Percentiles rank a stretch among this genome's conserved stretches.
Evolutionary conservation across 2,797 vertebrate genomes (phyloP).

Genomic region (Chaetophractus vellerosus): DNA sequence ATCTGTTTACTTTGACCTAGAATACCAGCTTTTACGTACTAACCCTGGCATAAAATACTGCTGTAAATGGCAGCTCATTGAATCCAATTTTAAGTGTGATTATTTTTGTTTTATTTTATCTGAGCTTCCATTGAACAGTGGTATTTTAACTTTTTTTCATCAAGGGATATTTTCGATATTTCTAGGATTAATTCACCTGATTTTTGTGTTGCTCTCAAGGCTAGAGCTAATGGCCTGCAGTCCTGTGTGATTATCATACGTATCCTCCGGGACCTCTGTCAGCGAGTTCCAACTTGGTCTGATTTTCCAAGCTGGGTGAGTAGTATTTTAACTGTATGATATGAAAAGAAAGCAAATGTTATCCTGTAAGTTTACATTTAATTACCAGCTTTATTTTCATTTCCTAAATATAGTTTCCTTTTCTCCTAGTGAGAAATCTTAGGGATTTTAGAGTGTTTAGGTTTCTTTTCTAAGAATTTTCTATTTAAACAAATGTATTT

Average conservation of each 20-base stretch:
- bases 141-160: conserved; percentile 94
- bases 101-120: conserved; percentile 88
- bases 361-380: conserved; percentile 19
- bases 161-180: conserved; percentile 86
- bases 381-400: conserved; percentile 56
- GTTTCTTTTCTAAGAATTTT: conserved; percentile 10
- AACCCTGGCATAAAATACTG: conserved; percentile 98
- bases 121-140: conserved; percentile 98
- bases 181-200: conserved; percentile 91
- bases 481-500: conserved; percentile 36
- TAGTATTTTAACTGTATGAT: conserved; percentile 65
- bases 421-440: conserved; percentile 49
- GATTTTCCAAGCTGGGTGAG: conserved; percentile 99
- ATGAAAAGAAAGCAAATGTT: conserved; percentile 27
- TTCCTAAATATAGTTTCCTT: conserved; percentile 22
- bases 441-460: background rate
- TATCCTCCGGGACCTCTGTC: conserved; percentile 98
- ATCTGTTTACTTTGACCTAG: conserved; percentile 97
- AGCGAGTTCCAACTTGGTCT: conserved; percentile 98
- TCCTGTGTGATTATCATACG: conserved; percentile 99
- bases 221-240: conserved; percentile 99
- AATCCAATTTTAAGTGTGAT: conserved; percentile 90
- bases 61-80: conserved; percentile 97
- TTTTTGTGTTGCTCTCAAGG: conserved; percentile 96
- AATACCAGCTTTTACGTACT: conserved; percentile 92